A percentile compares a stretch with the other conserved stretches of the same genome.
Evolutionary conservation across 2,113 vertebrate genomes (phyloP).

Genomic region (Xiphophorus maculatus): DNA sequence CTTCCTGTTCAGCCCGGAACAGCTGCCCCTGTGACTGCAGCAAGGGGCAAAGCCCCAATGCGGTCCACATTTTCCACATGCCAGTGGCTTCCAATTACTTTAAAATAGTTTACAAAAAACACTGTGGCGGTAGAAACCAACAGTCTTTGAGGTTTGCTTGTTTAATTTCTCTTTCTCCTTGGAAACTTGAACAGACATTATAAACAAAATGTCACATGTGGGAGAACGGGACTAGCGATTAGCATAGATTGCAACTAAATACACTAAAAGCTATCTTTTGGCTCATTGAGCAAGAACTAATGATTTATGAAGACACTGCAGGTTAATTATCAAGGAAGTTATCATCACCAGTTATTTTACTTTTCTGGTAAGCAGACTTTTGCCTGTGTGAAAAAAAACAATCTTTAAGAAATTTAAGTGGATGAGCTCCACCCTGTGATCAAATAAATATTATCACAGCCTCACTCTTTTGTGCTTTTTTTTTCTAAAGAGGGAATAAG

Average conservation of each 20-base stretch:
- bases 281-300: slow-evolving; percentile 33
- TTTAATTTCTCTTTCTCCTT: slow-evolving; percentile 56
- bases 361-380: slow-evolving; percentile 67
- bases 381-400: slow-evolving; percentile 46
- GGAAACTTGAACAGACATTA: slow-evolving; percentile 44
- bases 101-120: slow-evolving; percentile 61
- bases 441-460: slow-evolving; percentile 20
- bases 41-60: slow-evolving; percentile 60
- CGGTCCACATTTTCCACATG: slow-evolving; percentile 66
- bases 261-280: slow-evolving; percentile 27
- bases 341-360: slow-evolving; percentile 64
- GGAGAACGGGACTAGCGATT: slow-evolving; percentile 50
- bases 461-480: slow-evolving; percentile 2
- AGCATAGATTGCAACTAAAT: slow-evolving; percentile 9
- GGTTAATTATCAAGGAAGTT: slow-evolving; percentile 71
- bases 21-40: slow-evolving; percentile 62
- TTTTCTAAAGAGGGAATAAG: slow-evolving; percentile 33
- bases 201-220: slow-evolving; percentile 59
- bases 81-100: slow-evolving; percentile 74
- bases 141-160: slow-evolving; percentile 59
- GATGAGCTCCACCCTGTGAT: slow-evolving; percentile 40
- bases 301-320: slow-evolving; percentile 68
- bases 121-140: slow-evolving; percentile 46
- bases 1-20: slow-evolving; percentile 67
- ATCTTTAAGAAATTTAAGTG: slow-evolving; percentile 42